Conservation (phyloP, 2,113 vertebrate species). For the Hipposideros armiger region DNA sequence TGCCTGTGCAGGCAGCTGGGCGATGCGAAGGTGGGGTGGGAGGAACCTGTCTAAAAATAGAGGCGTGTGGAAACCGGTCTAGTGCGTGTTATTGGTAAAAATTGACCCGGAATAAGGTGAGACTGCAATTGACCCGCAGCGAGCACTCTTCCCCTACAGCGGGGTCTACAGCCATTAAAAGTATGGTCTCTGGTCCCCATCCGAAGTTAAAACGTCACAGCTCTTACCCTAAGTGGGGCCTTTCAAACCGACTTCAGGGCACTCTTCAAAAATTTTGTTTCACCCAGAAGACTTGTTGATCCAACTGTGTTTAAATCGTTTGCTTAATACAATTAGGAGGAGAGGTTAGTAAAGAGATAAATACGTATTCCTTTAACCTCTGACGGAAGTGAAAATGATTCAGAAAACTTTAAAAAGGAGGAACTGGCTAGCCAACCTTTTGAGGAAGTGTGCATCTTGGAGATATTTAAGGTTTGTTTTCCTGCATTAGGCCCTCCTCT, state of each 20-base stretch:
- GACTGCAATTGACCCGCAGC: background rate
- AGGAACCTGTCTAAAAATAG: constrained; percentile 60
- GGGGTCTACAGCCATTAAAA: background rate
- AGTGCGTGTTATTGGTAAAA: background rate
- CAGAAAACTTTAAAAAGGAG: constrained; percentile 46
- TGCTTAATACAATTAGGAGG: background rate
- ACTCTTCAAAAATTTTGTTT: background rate
- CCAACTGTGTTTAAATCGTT: constrained; percentile 11
- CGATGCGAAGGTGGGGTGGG: constrained; percentile 59
- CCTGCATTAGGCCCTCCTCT: background rate
- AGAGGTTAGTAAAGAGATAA: background rate
- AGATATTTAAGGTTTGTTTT: background rate
- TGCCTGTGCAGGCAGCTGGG: constrained; percentile 32
- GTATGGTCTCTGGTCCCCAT: background rate
- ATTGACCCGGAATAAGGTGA: background rate
- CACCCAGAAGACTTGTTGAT: constrained; percentile 76
- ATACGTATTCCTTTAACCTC: background rate
- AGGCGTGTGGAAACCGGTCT: background rate
- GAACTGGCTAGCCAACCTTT: background rate
- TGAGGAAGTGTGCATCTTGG: background rate
- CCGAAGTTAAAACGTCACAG: background rate
- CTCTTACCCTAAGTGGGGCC: background rate
- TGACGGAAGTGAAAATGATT: background rate
- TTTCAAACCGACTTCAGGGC: background rate
- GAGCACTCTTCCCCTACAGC: background rate